Evolutionary conservation across 2,888 invertebrate genomes (phyloP).

Genomic region (Halictus quadricinctus): DNA sequence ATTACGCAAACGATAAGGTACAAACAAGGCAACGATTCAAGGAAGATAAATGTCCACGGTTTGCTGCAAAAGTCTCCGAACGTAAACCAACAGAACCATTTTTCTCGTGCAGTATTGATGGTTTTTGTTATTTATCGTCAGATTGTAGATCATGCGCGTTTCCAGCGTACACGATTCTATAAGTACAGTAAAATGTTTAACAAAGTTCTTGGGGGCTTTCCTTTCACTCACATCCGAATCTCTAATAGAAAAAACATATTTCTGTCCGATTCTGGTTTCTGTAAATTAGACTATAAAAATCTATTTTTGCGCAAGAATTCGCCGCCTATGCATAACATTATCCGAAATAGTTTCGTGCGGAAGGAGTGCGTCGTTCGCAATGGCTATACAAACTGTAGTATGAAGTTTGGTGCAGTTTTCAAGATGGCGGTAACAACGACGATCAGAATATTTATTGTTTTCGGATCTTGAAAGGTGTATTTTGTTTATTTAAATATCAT

Average conservation of each 20-base stretch:
- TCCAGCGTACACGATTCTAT: not conserved
- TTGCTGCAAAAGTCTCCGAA: not conserved
- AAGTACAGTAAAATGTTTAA: not conserved
- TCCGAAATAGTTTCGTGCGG: not conserved
- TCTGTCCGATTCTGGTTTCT: not conserved
- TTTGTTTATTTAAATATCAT: not conserved
- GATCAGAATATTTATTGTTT: not conserved
- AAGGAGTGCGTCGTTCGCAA: not conserved
- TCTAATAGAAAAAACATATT: not conserved
- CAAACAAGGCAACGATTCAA: conserved; percentile 9
- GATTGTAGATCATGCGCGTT: not conserved
- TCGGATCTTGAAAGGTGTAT: not conserved
- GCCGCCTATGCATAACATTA: not conserved
- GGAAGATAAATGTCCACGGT: not conserved
- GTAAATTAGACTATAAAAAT: not conserved
- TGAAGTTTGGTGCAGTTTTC: not conserved
- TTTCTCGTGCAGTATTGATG: not conserved
- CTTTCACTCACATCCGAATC: not conserved
- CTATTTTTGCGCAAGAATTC: not conserved
- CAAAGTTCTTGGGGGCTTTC: not conserved
- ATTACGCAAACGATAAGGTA: conserved; percentile 29
- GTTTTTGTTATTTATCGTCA: not conserved
- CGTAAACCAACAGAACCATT: not conserved
- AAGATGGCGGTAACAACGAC: not conserved
- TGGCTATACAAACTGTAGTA: not conserved